Conservation (phyloP, 2,113 vertebrate species). For the Halichoerus grypus region DNA sequence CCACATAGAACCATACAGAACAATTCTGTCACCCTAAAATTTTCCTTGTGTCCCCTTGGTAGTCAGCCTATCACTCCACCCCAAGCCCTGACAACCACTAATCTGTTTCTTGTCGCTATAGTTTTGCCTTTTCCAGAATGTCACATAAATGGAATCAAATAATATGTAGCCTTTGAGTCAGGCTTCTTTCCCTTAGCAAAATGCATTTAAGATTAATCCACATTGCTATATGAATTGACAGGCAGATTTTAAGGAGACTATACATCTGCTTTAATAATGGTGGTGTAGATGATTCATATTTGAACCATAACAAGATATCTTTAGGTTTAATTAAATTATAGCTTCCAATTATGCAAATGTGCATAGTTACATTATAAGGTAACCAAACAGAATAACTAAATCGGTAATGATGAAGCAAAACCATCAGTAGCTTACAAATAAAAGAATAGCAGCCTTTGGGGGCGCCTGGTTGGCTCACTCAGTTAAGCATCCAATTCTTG, state of each 20-base stretch:
- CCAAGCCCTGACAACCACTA: background rate
- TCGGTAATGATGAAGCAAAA: constrained; percentile 33
- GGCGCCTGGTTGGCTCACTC: background rate
- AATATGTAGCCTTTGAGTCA: background rate
- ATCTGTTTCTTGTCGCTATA: background rate
- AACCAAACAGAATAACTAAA: background rate
- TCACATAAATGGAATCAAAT: constrained; percentile 10
- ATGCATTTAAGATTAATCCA: constrained; percentile 49
- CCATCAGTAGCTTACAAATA: constrained; percentile 4
- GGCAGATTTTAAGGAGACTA: background rate
- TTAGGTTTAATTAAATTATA: constrained; percentile 47
- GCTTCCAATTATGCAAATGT: background rate
- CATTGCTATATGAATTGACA: background rate
- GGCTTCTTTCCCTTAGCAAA: constrained; percentile 26
- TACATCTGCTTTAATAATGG: constrained; percentile 14
- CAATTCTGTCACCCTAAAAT: background rate
- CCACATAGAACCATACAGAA: background rate
- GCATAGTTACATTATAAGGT: background rate
- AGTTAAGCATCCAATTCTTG: background rate
- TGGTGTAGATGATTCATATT: background rate
- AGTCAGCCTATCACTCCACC: background rate
- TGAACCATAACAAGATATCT: background rate
- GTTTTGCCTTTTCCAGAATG: constrained; percentile 41
- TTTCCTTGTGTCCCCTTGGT: background rate
- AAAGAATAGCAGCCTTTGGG: background rate